Base-by-base conservation (phyloP, 2,113 vertebrate species). In the Riparia riparia region DNA sequence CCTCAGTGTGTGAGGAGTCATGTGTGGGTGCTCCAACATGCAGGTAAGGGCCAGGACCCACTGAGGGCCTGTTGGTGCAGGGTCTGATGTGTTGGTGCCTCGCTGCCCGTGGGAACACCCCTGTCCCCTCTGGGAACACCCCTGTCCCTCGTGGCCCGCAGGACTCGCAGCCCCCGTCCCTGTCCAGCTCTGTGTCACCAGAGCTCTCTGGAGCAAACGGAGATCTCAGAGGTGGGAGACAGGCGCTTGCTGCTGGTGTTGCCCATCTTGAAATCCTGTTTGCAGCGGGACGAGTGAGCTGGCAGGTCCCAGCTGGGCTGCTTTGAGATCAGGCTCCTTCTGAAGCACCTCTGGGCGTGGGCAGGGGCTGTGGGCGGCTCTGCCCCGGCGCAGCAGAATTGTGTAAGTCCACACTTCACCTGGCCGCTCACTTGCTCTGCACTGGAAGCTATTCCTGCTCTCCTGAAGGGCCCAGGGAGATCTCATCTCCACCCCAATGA, bases 401-500 rank as follows among this genome's bases (percentile, higher is more conserved):
- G 31, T 11, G 17, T 0, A 2, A 53, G 16, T 1, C 1, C 56
- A 60, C 25, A 12, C n/a, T 53, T 14, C 37, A 42, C 25, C 71
- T 47, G 76, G 42, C 51, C 14, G 12, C 63, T 65, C 60, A 61
- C 47, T 66, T 45, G 39, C 32, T 51, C 78, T 49, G 66, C 1
- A 3, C 47, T 39, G 51, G 65, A 44, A 56, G 51, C 51, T 79
- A 7, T 16, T 86, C 31, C 50, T 86, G 57, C 76, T 53, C 45
- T 85, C 80, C 71, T 49, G 17, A 54, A 61, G 54, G 24, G n/a
- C 20, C 14, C 10, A 69, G 47, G 37, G 42, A 63, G 29, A 47
- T 63, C 31, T 14, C 25, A 64, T 6, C 17, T 81, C 34, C 53
- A 78, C 45, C 49, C 65, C 50, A 61, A 24, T 12, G 21, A 28